Percentiles rank a stretch among this genome's conserved stretches.
phyloP scores from a whole-genome alignment of 2,797 vertebrate species.

The Poeciliopsis presidionis region DNA sequence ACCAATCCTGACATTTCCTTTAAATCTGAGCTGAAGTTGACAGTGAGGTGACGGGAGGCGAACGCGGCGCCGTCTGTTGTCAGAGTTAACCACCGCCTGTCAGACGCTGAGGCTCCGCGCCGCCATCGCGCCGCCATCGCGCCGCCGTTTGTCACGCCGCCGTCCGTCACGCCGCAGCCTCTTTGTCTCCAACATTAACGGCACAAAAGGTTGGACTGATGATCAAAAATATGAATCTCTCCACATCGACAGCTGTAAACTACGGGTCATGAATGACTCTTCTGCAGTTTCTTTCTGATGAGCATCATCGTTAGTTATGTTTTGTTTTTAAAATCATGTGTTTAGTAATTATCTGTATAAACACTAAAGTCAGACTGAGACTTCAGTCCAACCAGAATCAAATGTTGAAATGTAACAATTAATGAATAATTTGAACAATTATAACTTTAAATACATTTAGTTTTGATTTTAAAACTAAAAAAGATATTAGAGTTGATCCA shows the following conservation, averaged over 20 bases:
- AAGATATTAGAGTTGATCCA: not conserved
- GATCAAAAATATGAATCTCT: not conserved
- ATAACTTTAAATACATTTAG: not conserved
- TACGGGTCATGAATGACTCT: not conserved
- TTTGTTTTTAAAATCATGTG: not conserved
- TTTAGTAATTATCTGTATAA: not conserved
- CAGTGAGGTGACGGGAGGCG: constrained; percentile 3
- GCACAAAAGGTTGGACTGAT: constrained; percentile 10
- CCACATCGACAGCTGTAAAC: not conserved
- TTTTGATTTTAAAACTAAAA: not conserved
- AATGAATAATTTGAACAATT: not conserved
- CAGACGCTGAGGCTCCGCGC: constrained; percentile 3
- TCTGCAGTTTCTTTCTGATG: not conserved
- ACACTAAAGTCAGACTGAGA: not conserved
- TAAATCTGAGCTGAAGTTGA: constrained; percentile 1
- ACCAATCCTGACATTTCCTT: not conserved
- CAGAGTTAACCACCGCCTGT: constrained; percentile 29
- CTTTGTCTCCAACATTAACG: not conserved
- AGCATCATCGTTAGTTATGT: not conserved
- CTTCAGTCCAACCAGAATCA: not conserved
- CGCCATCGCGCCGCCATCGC: too few species aligned
- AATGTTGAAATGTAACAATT: not conserved
- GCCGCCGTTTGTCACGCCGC: not conserved
- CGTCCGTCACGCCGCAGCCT: not conserved
- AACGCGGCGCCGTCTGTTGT: constrained; percentile 5